A percentile compares a stretch with the other conserved stretches of the same genome.
phyloP scores from a whole-genome alignment of 1,140 invertebrate species.

The Sitophilus oryzae region DNA sequence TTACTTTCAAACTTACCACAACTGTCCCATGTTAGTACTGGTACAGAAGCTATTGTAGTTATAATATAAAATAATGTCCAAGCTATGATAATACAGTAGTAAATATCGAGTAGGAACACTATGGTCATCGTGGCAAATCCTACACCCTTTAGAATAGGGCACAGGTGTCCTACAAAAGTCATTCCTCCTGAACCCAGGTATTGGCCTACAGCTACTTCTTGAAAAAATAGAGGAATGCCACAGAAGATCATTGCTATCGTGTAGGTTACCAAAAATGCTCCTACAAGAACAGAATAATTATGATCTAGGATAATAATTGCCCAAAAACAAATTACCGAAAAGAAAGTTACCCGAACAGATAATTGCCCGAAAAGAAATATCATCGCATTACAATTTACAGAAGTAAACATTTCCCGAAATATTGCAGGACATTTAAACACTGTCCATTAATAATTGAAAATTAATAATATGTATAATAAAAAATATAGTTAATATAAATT shows the following conservation, averaged over 20 bases:
- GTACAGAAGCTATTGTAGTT: slow-evolving; percentile 47
- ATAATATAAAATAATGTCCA: slow-evolving; percentile 61
- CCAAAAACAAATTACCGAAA: too few relatives aligned
- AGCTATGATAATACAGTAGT: slow-evolving; percentile 60
- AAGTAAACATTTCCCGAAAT: too few relatives aligned
- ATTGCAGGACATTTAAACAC: too few relatives aligned
- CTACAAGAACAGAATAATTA: slow-evolving; percentile 38
- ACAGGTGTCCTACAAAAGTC: slow-evolving; percentile 55
- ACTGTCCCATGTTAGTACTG: slow-evolving; percentile 51
- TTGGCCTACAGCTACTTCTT: slow-evolving; percentile 65
- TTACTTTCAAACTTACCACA: slow-evolving; percentile 55
- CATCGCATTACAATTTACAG: too few relatives aligned
- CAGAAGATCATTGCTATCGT: slow-evolving; percentile 65
- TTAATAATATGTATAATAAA: too few relatives aligned
- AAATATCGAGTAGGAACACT: slow-evolving; percentile 60
- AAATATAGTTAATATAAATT: too few relatives aligned
- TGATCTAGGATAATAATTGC: neutral
- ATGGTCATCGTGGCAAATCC: slow-evolving; percentile 65
- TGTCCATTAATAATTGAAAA: too few relatives aligned
- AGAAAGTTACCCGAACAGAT: too few relatives aligned
- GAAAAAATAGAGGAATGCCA: slow-evolving; percentile 71
- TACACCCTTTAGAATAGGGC: slow-evolving; percentile 60
- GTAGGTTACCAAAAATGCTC: slow-evolving; percentile 61
- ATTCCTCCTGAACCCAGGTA: slow-evolving; percentile 58
- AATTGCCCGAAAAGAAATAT: too few relatives aligned